These are phyloP conservation scores for Phortica okadai DNA, from an alignment of 2,888 invertebrate species.

Conservation along the genomic window DNA sequence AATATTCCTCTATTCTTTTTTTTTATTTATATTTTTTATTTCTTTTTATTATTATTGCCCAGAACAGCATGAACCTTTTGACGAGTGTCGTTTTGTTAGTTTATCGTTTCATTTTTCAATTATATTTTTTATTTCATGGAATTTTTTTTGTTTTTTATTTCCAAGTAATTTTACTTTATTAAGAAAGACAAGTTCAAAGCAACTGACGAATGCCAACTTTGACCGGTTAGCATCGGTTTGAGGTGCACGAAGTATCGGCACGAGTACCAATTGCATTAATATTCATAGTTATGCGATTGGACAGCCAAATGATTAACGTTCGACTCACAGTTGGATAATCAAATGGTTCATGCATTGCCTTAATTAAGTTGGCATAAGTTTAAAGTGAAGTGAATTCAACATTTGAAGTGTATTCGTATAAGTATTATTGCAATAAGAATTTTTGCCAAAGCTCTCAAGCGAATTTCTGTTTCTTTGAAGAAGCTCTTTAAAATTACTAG, in stretches of 20 bases:
- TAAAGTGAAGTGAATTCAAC: not conserved
- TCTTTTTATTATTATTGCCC: not conserved
- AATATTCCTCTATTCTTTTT: not conserved
- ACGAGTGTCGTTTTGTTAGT: not conserved
- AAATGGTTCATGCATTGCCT: not conserved
- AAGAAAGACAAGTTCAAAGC: not conserved
- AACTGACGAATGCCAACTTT: constrained; percentile 18
- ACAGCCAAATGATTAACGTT: constrained; percentile 5
- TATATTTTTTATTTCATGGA: not conserved
- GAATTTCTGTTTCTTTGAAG: too few relatives aligned
- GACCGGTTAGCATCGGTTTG: constrained; percentile 23
- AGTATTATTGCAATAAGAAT: not conserved
- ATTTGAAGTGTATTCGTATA: not conserved
- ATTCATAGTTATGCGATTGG: constrained; percentile 8
- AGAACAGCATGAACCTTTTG: not conserved
- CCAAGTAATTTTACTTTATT: not conserved
- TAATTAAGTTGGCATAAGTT: not conserved
- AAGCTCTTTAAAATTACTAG: too few relatives aligned
- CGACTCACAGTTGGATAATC: too few relatives aligned
- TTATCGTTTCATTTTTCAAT: not conserved
- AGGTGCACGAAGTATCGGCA: not conserved
- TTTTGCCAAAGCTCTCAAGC: not conserved
- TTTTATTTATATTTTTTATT: too few relatives aligned
- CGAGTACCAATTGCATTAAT: not conserved
- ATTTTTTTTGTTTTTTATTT: not conserved